phyloP scores from a whole-genome alignment of 2,113 vertebrate genomes.

The Pionites leucogaster region DNA sequence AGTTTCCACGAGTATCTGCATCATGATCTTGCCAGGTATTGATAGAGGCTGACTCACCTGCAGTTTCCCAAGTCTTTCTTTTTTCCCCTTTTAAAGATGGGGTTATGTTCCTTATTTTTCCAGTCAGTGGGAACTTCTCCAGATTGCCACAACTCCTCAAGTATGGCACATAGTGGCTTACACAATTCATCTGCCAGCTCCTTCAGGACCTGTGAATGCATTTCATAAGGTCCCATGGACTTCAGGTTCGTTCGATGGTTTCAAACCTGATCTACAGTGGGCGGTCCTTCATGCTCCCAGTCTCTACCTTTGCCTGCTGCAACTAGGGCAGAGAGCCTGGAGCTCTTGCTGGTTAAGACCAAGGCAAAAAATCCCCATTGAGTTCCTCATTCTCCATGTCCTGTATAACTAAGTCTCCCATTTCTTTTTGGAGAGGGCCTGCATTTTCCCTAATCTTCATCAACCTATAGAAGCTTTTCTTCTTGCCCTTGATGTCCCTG shows the following conservation, averaged over 20 bases:
- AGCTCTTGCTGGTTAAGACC: not conserved
- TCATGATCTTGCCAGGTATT: not conserved
- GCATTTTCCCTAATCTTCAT: not conserved
- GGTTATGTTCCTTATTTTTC: not conserved
- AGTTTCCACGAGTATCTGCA: not conserved
- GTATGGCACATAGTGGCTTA: not conserved
- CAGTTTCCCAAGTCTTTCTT: not conserved
- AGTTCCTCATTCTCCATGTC: not conserved
- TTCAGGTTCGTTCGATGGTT: not conserved
- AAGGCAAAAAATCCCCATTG: not conserved
- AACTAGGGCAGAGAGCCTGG: not conserved
- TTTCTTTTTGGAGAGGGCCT: not conserved
- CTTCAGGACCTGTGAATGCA: not conserved
- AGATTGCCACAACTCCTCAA: not conserved
- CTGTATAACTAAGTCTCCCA: not conserved
- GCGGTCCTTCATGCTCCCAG: not conserved
- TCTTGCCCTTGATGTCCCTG: not conserved
- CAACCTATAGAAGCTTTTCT: not conserved
- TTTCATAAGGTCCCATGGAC: not conserved
- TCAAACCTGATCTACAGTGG: not conserved
- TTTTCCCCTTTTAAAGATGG: not conserved
- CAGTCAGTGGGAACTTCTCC: no score
- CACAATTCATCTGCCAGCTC: not conserved
- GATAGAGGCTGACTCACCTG: not conserved
- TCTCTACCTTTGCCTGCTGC: not conserved